Evolutionary conservation across 2,113 vertebrate species (phyloP).

Genomic region (Beaufortia kweichowensis): DNA sequence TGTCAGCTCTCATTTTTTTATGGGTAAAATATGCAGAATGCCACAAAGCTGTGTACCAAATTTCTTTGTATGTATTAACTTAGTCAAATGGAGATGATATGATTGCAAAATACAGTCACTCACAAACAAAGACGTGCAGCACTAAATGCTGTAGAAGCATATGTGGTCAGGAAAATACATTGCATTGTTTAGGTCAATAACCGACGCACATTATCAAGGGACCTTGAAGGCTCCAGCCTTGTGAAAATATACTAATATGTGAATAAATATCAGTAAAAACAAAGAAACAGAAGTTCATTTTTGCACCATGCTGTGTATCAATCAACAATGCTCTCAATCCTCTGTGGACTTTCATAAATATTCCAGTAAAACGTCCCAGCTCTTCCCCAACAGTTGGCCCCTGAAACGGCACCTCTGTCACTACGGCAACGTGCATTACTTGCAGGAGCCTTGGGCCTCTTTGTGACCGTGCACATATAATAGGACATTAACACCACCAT

Average conservation of each 20-base stretch:
- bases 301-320: not conserved
- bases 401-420: constrained; percentile 35
- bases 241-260: not conserved
- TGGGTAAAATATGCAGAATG: too few relatives aligned
- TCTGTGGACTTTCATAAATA: constrained; percentile 42
- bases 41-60: not conserved
- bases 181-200: constrained; percentile 53
- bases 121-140: not conserved
- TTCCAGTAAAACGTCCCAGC: constrained; percentile 33
- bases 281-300: not conserved
- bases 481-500: not conserved
- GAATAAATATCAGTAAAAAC: too few relatives aligned
- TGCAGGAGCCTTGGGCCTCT: constrained; percentile 1
- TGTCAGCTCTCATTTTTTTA: too few relatives aligned
- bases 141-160: constrained; percentile 13
- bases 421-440: constrained; percentile 48
- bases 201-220: constrained; percentile 51
- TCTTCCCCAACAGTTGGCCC: constrained; percentile 22
- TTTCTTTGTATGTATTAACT: not conserved
- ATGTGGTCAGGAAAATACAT: not conserved
- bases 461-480: constrained; percentile 20
- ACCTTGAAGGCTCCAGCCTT: constrained; percentile 31
- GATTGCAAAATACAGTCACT: not conserved
- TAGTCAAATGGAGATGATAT: not conserved
- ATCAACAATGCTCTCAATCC: constrained; percentile 3